phyloP scores from a whole-genome alignment of 2,888 invertebrate species.

The Leptopilina syphax region DNA sequence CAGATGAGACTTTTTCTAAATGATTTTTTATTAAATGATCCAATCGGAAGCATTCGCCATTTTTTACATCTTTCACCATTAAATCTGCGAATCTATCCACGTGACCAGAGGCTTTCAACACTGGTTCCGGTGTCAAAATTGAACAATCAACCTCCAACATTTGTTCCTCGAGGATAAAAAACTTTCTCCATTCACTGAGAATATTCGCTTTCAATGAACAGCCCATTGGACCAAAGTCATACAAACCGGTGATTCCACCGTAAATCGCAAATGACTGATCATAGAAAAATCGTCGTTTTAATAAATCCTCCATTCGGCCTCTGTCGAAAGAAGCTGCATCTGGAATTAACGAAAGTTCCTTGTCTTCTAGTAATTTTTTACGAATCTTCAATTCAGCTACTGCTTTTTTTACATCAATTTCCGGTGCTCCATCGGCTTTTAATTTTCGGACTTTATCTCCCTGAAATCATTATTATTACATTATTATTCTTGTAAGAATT shows the following conservation, averaged over 20 bases:
- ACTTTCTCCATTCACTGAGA: constrained; percentile 94
- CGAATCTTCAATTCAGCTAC: constrained; percentile 94
- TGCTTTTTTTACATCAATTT: constrained; percentile 95
- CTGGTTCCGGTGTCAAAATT: constrained; percentile 97
- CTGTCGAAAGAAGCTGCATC: constrained; percentile 88
- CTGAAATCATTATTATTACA: constrained; percentile 73
- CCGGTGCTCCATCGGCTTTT: constrained; percentile 91
- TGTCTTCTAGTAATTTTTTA: constrained; percentile 95
- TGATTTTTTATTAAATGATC: constrained; percentile 98
- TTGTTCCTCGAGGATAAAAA: constrained; percentile 97
- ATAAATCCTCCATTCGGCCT: constrained; percentile 95
- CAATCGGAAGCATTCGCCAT: constrained; percentile 97
- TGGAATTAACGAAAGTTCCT: constrained; percentile 90
- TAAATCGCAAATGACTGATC: constrained; percentile 99
- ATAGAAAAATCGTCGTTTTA: constrained; percentile 97
- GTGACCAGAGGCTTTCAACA: constrained; percentile 98
- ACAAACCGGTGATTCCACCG: constrained; percentile 96
- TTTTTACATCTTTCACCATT: constrained; percentile 98
- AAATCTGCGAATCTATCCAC: constrained; percentile 99
- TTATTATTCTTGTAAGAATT: background rate
- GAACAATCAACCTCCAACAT: constrained; percentile 99
- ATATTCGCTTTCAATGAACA: constrained; percentile 98
- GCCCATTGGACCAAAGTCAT: constrained; percentile 99
- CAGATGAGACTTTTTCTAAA: constrained; percentile 89
- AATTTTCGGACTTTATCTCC: constrained; percentile 94